Base-by-base conservation (phyloP, 2,797 vertebrate species). In the Epinephelus awoara region DNA sequence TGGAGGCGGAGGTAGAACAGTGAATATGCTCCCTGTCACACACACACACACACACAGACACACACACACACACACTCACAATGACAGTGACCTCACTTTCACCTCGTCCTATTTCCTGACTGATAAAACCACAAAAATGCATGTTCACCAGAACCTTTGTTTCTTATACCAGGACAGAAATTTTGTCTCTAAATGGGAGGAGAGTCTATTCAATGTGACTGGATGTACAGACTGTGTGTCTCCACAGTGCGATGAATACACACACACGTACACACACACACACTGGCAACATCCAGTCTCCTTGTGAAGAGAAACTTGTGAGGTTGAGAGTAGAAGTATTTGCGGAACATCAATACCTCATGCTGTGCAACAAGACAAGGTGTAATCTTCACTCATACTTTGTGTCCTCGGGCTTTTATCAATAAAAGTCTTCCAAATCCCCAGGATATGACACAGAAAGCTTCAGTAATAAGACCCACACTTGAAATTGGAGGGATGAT, bases 61-160 rank as follows among this genome's bases (percentile, higher is more conserved):
- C 56, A 65, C 67, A 38, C 70, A 56, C 46, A 78, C 8, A 77
- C 49, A 63, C 9, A 52, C 58, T 82, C 63, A 76, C 77, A 69
- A 76, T 84, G 61, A 76, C 57, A 61, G 61, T 75, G 74, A 76
- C 79, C 78, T 76, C 56, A 67, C 76, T 73, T 83, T 86, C 71
- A 82, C 69, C 76, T 54, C 70, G 50, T 62, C 49, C 42, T 52
- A 56, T 86, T 91, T 92, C 87, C 81, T 88, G 64, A 62, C 77
- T 47, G 58, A 72, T 67, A 84, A 73, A 86, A 71, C 14, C 15
- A 68, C 80, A 75, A 54, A 54, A 42, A 64, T 72, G 57, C 40
- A 63, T 38, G 17, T 62, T 14, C n/a, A 61, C n/a, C 21, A 50
- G 38, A 49, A 64, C 55, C 3, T 73, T 75, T 84, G 54, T 17